Base-by-base conservation (phyloP, 2,797 vertebrate genomes). In the Parotocinclus haroldoi region DNA sequence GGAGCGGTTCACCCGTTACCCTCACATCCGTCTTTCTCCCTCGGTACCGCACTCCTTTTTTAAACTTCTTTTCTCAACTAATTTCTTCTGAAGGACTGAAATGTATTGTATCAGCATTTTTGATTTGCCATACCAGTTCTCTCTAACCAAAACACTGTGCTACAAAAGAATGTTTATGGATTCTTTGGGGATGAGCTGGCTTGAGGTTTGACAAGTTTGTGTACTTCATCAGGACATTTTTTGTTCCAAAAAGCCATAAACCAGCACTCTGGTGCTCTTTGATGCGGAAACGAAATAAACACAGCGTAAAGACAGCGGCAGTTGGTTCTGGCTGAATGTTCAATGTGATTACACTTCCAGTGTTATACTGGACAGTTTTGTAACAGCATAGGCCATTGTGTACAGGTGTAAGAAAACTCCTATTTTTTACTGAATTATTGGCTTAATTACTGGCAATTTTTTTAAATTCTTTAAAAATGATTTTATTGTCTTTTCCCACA, bases 91-190 rank as follows among this genome's bases (percentile, higher is more conserved):
- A 7, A 49, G 42, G 36, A 54, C 51, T 27, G 44, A 48, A 12
- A 37, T n/a, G 39, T 38, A 52, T 59, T 44, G 60, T 53, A 48
- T 42, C 14, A 64, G 9, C 48, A 48, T 63, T 63, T 46, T 19
- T 62, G 51, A 58, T 61, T 63, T 63, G 37, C 9, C 49, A 46
- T 27, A 27, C 27, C 2, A 27, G 27, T 27, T 58, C 54, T 51
- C 9, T n/a, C 53, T 27, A 42, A 60, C 72, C 56, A 40, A 76
- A 84, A 78, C 73, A 79, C 66, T 48, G 65, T 60, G 3, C 61
- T 27, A 7, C 40, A 79, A 82, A 80, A 36, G 52, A 10, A 71
- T 84, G 79, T 81, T 84, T 84, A 71, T 76, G 70, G 80, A 84
- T 82, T 78, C 76, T 74, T 83, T 73, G 54, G 49, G 69, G 80